Conservation (phyloP, 2,797 vertebrate genomes). For the Fistularia tabacaria region DNA sequence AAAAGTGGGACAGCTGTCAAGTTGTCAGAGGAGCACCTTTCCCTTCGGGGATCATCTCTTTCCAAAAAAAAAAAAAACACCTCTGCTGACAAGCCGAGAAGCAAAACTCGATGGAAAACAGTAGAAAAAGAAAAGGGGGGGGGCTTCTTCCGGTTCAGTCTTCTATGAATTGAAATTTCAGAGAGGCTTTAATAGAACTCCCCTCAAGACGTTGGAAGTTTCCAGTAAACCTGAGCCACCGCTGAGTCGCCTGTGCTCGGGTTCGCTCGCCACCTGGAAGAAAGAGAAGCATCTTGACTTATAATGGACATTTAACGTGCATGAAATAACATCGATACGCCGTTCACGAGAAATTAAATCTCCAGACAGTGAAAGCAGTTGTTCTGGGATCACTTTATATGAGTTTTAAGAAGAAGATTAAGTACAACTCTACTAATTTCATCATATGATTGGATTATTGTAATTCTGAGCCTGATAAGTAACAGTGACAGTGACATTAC, state of each 20-base stretch:
- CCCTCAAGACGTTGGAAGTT: conserved; percentile 29
- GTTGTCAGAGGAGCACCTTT: conserved; percentile 10
- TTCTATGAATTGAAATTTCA: not conserved
- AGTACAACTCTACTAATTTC: conserved; percentile 31
- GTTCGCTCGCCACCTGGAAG: conserved; percentile 43
- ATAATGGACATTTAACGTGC: conserved; percentile 2
- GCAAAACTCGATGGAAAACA: conserved; percentile 29
- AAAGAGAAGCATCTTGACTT: conserved; percentile 15
- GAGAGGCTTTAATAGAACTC: conserved; percentile 7
- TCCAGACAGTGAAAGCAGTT: too few relatives aligned
- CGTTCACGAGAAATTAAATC: not conserved
- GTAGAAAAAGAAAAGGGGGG: conserved; percentile 9
- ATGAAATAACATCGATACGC: not conserved
- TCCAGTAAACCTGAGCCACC: conserved; percentile 5
- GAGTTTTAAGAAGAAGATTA: conserved; percentile 20
- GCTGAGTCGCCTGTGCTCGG: conserved; percentile 4
- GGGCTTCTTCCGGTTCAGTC: conserved; percentile 18
- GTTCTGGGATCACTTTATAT: too few relatives aligned
- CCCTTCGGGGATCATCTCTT: conserved; percentile 15
- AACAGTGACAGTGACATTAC: conserved; percentile 47
- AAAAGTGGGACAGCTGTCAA: conserved; percentile 43
- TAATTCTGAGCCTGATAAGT: conserved; percentile 28
- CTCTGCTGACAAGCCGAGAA: conserved; percentile 17
- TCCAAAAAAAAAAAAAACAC: conserved; percentile 1
- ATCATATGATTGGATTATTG: conserved; percentile 23